Percentiles rank a stretch among this genome's conserved stretches.
Evolutionary conservation across 2,113 vertebrate genomes (phyloP).

Genomic region (Pagrus major): DNA sequence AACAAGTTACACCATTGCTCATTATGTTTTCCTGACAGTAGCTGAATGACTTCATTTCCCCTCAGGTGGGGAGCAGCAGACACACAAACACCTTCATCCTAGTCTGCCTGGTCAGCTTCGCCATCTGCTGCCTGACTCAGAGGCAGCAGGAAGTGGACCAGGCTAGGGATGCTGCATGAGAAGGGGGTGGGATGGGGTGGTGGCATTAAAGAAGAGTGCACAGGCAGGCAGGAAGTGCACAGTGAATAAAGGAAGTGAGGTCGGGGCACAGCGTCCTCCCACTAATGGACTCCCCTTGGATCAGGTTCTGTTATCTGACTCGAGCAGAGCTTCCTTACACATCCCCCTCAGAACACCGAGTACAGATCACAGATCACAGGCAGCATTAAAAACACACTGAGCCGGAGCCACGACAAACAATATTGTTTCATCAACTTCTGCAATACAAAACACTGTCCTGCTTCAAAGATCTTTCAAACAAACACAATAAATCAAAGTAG

Average conservation of each 20-base stretch:
- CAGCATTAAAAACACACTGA: conserved; percentile 21
- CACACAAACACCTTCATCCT: conserved; percentile 11
- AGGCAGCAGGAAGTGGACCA: conserved; percentile 57
- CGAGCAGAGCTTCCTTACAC: conserved; percentile 76
- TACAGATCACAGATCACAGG: conserved; percentile 48
- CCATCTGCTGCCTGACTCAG: conserved; percentile 33
- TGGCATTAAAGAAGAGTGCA: conserved; percentile 56
- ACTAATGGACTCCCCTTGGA: conserved; percentile 72
- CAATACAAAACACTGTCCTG: background rate
- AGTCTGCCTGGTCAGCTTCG: conserved; percentile 4
- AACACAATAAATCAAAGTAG: background rate
- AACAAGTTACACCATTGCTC: background rate
- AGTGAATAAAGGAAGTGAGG: conserved; percentile 84
- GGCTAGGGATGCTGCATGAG: conserved; percentile 18
- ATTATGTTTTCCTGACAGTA: conserved; percentile 54
- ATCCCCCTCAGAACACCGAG: conserved; percentile 31
- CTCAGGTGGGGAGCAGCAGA: background rate
- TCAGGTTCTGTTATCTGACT: conserved; percentile 76
- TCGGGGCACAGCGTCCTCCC: conserved; percentile 67
- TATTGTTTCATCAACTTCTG: background rate
- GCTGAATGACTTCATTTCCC: conserved; percentile 49
- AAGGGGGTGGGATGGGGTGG: background rate
- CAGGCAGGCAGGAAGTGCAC: conserved; percentile 75
- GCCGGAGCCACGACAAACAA: conserved; percentile 13
- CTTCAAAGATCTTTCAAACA: background rate